These are phyloP conservation scores for Drosophila testacea DNA, from an alignment of 2,888 invertebrate species.

Conservation along the genomic window DNA sequence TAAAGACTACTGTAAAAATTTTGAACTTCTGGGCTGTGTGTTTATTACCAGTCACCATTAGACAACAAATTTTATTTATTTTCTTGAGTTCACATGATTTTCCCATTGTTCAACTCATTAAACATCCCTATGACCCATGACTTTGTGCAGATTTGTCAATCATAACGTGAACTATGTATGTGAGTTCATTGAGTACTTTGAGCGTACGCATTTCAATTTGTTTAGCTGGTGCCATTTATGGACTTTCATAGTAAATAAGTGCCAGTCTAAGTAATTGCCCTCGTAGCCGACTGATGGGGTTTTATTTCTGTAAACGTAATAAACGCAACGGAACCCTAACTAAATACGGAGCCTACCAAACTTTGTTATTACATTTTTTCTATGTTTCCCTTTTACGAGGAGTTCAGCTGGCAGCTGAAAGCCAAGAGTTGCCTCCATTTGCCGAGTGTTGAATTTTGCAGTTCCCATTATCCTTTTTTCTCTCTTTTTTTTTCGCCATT, in stretches of 20 bases:
- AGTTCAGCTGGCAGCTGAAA: conserved; percentile 31
- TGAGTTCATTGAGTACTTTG: conserved; percentile 9
- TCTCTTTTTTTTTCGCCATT: neutral
- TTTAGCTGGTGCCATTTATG: conserved; percentile 20
- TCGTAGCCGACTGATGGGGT: conserved; percentile 24
- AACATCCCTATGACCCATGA: conserved; percentile 35
- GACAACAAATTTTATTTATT: neutral
- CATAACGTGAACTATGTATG: conserved; percentile 12
- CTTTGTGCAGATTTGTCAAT: conserved; percentile 37
- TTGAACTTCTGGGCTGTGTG: no score
- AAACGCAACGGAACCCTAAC: conserved; percentile 37
- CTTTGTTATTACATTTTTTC: conserved; percentile 58
- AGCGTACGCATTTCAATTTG: conserved; percentile 35
- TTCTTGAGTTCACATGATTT: neutral
- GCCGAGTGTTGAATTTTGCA: conserved; percentile 26
- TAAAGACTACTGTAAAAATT: neutral
- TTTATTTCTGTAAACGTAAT: conserved; percentile 16
- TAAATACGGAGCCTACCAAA: conserved; percentile 49
- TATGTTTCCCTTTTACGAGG: conserved; percentile 37
- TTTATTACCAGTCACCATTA: no score
- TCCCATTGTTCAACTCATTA: neutral
- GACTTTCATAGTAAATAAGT: conserved; percentile 26
- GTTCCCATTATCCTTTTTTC: conserved; percentile 50
- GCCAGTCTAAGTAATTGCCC: conserved; percentile 49
- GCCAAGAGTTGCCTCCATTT: neutral